A percentile compares a stretch with the other conserved stretches of the same genome.
phyloP scores from a whole-genome alignment of 2,888 invertebrate species.

The Polylopha cassiicola region DNA sequence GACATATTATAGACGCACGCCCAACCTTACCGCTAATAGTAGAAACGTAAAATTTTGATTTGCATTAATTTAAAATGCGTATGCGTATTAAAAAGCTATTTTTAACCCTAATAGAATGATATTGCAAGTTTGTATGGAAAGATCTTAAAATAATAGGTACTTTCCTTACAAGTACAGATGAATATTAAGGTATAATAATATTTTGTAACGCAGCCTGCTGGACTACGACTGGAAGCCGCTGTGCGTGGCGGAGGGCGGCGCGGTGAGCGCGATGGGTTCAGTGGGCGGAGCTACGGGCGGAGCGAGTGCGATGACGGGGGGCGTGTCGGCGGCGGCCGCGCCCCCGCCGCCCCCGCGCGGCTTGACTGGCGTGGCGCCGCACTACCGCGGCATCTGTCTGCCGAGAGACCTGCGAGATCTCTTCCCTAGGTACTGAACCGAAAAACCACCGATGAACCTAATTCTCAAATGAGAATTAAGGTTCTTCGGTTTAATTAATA shows the following conservation, averaged over 20 bases:
- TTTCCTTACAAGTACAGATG: no score
- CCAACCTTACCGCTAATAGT: no score
- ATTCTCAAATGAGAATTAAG: no score
- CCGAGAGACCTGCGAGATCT: conserved; percentile 82
- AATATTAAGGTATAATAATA: conserved; percentile 1
- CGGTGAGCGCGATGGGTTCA: conserved; percentile 19
- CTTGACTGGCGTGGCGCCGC: conserved; percentile 29
- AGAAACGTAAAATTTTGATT: no score
- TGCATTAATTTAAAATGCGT: no score
- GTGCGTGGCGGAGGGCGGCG: conserved; percentile 35
- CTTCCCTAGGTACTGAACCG: conserved; percentile 80
- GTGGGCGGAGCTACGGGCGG: conserved; percentile 25
- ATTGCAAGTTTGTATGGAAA: no score
- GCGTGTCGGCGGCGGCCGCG: conserved; percentile 19
- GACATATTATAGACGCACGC: no score
- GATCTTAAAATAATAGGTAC: no score
- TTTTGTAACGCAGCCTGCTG: conserved; percentile 42
- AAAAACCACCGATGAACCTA: no score
- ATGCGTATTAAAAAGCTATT: no score
- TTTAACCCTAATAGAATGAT: no score
- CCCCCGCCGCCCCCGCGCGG: conserved; percentile 30
- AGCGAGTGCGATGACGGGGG: conserved; percentile 24
- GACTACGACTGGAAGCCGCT: conserved; percentile 74
- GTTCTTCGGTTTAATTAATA: no score
- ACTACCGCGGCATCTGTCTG: conserved; percentile 85